Evolutionary conservation across 2,888 invertebrate genomes (phyloP), one percentile per base, ranked within the genome.

Genomic region (Anorthoa munda): DNA sequence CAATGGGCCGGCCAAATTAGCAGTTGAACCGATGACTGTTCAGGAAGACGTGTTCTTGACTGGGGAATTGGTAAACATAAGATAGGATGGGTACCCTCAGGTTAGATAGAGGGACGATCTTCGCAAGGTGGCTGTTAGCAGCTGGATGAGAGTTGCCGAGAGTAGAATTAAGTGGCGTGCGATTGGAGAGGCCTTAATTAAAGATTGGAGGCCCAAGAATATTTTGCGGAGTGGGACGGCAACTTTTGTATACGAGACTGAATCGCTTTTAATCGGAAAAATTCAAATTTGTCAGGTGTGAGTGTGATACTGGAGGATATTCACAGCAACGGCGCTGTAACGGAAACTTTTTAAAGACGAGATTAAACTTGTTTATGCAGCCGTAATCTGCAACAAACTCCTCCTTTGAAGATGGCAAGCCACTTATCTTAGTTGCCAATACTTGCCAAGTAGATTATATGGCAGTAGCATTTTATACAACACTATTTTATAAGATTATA

Each of bases 341-440:
- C n/a, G 60, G 9, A 13, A 74, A 80, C 23, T 58, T 79, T 48
- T 68, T n/a, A 65, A 68, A 53, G 60, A 39, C 11, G 0, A n/a
- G 39, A 39, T 67, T 18, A 48, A 80, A 63, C 18, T 71, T 77
- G 26, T 68, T 58, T 56, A 65, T 64, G 11, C 21, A 17, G 17
- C 9, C 31, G 2, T 73, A 80, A 75, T 66, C 60, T 48, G 65
- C 12, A 2, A n/a, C 51, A 18, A 74, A 61, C 51, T 68, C 23
- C 17, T 12, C 4, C 60, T 53, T 63, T 21, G 46, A 51, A 65
- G 31, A 65, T 51, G 11, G 51, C 46, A 13, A 50, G 39, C 56
- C 21, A 74, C 51, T 79, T 74, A 48, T 26, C 67, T 61, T 18
- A n/a, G 31, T 64, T 61, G 18, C 23, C n/a, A 48, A 63, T 58